phyloP scores from a whole-genome alignment of 2,113 vertebrate genomes.

The Bujurquina vittata region DNA sequence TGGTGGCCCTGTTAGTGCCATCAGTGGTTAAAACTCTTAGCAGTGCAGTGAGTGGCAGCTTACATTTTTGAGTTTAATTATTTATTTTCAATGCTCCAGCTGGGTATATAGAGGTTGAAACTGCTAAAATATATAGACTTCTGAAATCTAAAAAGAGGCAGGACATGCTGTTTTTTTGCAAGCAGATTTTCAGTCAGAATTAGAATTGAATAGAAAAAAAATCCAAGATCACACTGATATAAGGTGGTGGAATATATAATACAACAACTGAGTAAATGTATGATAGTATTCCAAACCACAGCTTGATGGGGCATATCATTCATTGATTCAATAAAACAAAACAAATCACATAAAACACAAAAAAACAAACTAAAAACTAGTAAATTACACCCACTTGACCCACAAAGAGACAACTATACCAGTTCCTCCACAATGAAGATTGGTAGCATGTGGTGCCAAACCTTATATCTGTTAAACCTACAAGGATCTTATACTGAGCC shows the following conservation, averaged over 20 bases:
- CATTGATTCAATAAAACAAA: accelerated
- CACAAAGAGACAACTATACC: background rate
- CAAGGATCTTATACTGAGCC: background rate
- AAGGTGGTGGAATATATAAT: accelerated
- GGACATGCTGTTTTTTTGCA: too few relatives aligned
- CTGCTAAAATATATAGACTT: background rate
- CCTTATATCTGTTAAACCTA: background rate
- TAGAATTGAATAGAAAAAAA: background rate
- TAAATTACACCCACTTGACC: background rate
- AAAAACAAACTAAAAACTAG: too few relatives aligned
- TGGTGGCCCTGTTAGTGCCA: background rate
- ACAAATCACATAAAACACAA: too few relatives aligned
- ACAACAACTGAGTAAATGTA: accelerated
- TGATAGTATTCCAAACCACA: background rate
- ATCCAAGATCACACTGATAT: background rate
- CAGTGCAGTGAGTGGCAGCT: background rate
- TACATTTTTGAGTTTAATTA: background rate
- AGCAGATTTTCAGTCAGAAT: background rate
- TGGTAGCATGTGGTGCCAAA: background rate
- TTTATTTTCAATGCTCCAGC: too few relatives aligned
- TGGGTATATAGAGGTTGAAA: background rate
- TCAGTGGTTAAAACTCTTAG: too few relatives aligned
- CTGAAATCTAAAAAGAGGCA: background rate
- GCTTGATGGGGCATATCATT: background rate
- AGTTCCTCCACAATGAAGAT: accelerated